These are phyloP conservation scores for Drosophila colorata DNA, from an alignment of 2,888 invertebrate species.

Conservation along the genomic window DNA sequence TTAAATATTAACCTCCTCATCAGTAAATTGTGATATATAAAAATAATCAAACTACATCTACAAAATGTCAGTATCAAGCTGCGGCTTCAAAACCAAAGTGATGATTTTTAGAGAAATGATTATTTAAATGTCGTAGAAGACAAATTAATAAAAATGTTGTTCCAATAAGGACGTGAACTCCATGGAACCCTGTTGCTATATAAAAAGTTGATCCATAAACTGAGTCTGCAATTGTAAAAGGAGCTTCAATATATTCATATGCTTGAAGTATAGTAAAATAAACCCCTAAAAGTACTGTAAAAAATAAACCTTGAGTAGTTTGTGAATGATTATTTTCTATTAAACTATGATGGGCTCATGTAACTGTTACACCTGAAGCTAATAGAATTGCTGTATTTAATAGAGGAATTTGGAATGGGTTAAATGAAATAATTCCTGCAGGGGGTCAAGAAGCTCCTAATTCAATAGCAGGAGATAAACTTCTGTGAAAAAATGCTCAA, in stretches of 20 bases:
- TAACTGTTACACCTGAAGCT: too few species aligned
- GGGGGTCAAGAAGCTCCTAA: conserved; percentile 89
- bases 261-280: conserved; percentile 89
- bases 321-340: conserved; percentile 86
- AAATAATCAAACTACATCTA: conserved; percentile 88
- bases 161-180: too few species aligned
- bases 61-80: conserved; percentile 91
- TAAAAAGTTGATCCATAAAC: conserved; percentile 88
- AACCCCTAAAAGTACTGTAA: conserved; percentile 87
- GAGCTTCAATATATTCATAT: conserved; percentile 86
- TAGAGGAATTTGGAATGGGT: too few species aligned
- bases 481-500: conserved; percentile 54
- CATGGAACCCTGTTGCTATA: too few species aligned
- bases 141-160: too few species aligned
- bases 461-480: conserved; percentile 87
- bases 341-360: too few species aligned
- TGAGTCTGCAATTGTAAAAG: conserved; percentile 87
- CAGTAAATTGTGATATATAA: conserved; percentile 89
- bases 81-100: too few species aligned
- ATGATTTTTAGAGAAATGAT: too few species aligned
- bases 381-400: too few species aligned
- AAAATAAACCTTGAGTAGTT: conserved; percentile 85
- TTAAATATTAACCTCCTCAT: conserved; percentile 87
- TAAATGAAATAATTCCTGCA: too few species aligned
- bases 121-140: too few species aligned